Percentiles rank a stretch among this genome's conserved stretches.
Evolutionary conservation across 2,888 invertebrate species (phyloP).

Genomic region (Drosophila nigricruria): DNA sequence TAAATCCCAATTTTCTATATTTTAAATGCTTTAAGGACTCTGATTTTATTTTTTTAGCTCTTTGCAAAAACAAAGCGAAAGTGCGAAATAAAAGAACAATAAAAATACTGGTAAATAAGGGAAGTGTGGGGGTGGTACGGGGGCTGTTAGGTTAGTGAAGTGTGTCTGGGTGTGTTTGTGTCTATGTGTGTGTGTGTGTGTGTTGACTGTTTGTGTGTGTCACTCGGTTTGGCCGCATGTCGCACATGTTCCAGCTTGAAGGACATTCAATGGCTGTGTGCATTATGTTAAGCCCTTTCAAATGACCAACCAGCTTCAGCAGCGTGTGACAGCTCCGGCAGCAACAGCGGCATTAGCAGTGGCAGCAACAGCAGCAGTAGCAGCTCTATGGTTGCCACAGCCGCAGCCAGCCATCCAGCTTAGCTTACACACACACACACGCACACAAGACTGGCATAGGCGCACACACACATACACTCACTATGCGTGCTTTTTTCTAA

Average conservation of each 20-base stretch:
- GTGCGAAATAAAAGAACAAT: constrained; percentile 35
- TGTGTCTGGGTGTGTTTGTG: constrained; percentile 9
- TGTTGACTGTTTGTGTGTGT: constrained; percentile 51
- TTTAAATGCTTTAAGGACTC: constrained; percentile 62
- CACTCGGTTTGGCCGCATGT: constrained; percentile 52
- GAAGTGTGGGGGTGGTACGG: background rate
- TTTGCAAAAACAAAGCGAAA: constrained; percentile 46
- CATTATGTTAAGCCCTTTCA: constrained; percentile 78
- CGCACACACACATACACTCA: background rate
- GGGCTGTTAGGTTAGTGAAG: constrained; percentile 10
- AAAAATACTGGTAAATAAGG: constrained; percentile 27
- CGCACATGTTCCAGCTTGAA: constrained; percentile 63
- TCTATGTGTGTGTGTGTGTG: constrained; percentile 13
- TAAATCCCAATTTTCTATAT: constrained; percentile 47
- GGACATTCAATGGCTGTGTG: constrained; percentile 69
- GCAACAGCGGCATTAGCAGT: constrained; percentile 11
- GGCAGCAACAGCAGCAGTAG: constrained; percentile 6
- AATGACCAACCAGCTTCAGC: constrained; percentile 69
- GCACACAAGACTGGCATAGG: constrained; percentile 4
- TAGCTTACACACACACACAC: constrained; percentile 17
- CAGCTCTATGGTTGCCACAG: constrained; percentile 34
- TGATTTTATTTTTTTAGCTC: constrained; percentile 65
- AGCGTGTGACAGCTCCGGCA: constrained; percentile 45
- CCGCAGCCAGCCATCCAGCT: constrained; percentile 37
- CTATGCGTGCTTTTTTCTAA: constrained; percentile 8